These are phyloP conservation scores for Oryzias melastigma DNA, from an alignment of 2,113 vertebrate species.

Conservation along the genomic window DNA sequence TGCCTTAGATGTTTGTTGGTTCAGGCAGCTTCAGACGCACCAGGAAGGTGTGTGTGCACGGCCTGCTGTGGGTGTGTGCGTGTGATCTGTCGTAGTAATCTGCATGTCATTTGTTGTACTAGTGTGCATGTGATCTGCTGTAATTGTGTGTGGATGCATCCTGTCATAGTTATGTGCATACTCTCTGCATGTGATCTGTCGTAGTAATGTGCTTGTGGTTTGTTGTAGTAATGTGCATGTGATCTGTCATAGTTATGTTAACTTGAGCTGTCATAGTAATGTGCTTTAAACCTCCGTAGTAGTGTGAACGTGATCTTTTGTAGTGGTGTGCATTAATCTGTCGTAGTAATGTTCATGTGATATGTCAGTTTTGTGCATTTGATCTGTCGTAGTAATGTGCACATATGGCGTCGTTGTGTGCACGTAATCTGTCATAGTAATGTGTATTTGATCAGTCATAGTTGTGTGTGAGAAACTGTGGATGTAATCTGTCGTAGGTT, in stretches of 20 bases:
- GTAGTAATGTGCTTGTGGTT: not conserved
- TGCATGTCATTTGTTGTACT: not conserved
- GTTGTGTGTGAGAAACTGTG: not conserved
- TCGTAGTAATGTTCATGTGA: not conserved
- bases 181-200: not conserved
- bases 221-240: no score
- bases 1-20: not conserved
- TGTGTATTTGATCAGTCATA: not conserved
- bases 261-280: not conserved
- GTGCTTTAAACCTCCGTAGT: no score
- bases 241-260: no score
- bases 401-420: slow-evolving; percentile 17
- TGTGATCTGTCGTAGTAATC: not conserved
- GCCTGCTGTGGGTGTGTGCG: not conserved
- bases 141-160: not conserved
- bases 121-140: not conserved
- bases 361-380: not conserved
- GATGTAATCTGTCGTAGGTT: slow-evolving; percentile 21
- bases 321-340: no score
- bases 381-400: slow-evolving; percentile 18
- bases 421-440: not conserved
- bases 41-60: slow-evolving; percentile 13
- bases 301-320: no score
- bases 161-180: not conserved
- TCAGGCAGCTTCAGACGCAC: slow-evolving; percentile 9